Evolutionary conservation across 2,113 vertebrate species (phyloP).

Genomic region (Ochotona curzoniae): DNA sequence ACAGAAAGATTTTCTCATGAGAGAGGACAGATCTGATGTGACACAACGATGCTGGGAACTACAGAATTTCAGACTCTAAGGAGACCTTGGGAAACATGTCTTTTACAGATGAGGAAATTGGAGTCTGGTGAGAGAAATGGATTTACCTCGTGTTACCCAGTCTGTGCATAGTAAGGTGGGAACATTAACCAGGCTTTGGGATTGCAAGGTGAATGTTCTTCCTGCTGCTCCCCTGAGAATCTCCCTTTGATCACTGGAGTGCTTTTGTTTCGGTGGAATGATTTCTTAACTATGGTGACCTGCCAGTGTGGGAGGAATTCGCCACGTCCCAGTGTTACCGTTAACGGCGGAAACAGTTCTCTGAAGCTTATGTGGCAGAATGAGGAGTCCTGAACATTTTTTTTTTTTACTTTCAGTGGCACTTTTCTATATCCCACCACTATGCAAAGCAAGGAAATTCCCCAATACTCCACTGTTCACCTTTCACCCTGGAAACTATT

Average conservation of each 20-base stretch:
- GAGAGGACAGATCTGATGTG: background rate
- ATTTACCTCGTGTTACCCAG: background rate
- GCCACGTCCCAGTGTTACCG: background rate
- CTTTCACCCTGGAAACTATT: slow-evolving; percentile 53
- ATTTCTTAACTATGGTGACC: background rate
- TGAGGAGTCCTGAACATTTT: background rate
- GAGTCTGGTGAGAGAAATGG: background rate
- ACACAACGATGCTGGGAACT: background rate
- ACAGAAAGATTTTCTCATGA: background rate
- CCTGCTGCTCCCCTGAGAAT: background rate
- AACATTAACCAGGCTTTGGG: background rate
- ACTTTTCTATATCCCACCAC: background rate
- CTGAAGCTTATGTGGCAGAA: background rate
- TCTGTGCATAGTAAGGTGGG: background rate
- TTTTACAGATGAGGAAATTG: background rate
- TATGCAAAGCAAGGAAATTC: background rate
- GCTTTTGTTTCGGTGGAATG: slow-evolving; percentile 19
- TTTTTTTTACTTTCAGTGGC: background rate
- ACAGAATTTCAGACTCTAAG: background rate
- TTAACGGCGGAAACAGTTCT: background rate
- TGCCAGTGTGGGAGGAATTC: background rate
- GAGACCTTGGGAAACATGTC: background rate
- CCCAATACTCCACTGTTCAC: background rate
- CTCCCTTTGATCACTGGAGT: background rate
- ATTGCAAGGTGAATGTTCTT: background rate